Evolutionary conservation across 2,797 vertebrate species (phyloP).

Genomic region (Tragelaphus eurycerus): DNA sequence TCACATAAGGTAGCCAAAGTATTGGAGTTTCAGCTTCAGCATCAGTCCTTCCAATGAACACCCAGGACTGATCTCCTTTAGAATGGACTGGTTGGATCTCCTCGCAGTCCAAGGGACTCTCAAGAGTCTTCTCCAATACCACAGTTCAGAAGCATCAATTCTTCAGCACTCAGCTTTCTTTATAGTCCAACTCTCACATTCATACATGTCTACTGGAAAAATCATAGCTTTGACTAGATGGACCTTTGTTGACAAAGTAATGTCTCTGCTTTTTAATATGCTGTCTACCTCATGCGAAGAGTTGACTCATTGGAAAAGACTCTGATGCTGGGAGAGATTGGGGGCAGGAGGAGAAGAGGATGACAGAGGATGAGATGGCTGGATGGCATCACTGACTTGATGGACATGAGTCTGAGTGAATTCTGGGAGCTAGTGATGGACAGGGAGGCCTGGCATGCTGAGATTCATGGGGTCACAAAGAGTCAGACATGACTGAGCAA

Average conservation of each 20-base stretch:
- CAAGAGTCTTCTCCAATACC: background rate
- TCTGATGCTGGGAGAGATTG: no score
- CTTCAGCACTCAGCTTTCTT: background rate
- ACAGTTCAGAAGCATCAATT: background rate
- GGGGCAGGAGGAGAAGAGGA: no score
- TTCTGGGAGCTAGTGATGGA: no score
- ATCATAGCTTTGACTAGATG: background rate
- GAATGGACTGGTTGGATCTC: no score
- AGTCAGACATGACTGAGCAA: no score
- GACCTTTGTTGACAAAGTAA: background rate
- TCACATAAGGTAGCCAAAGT: background rate
- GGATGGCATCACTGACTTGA: no score
- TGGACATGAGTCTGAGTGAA: no score
- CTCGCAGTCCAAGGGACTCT: background rate
- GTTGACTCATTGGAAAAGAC: no score
- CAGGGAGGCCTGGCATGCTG: no score
- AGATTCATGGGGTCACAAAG: no score
- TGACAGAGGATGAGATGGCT: no score
- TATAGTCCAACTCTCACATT: background rate
- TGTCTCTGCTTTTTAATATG: background rate
- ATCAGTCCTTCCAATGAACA: background rate
- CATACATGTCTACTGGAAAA: background rate
- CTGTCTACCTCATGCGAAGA: background rate
- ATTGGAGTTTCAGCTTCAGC: background rate
- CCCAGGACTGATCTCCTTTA: no score